Evolutionary conservation across 1,140 invertebrate genomes (phyloP).

Genomic region (Spodoptera frugiperda): DNA sequence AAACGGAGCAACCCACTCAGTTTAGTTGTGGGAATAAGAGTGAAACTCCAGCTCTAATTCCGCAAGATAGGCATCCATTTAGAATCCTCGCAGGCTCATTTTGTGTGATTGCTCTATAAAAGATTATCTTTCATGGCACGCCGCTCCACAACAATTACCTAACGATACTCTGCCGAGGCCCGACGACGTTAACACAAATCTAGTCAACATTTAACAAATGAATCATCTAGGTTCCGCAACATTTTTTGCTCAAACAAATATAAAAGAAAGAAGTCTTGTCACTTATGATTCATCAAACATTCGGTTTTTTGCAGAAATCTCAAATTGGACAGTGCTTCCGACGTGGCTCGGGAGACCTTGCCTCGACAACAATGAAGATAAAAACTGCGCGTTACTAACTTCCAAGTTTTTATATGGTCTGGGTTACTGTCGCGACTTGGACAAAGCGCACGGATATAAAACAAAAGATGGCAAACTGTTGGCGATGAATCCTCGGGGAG

Average conservation of each 20-base stretch:
- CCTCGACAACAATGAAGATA: constrained; percentile 22
- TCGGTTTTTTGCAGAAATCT: constrained; percentile 9
- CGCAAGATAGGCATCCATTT: constrained; percentile 29
- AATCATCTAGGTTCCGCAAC: constrained; percentile 26
- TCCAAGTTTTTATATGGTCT: constrained; percentile 20
- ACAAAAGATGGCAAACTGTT: constrained; percentile 15
- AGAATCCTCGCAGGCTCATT: constrained; percentile 33
- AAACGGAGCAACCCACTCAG: not conserved
- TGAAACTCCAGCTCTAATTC: constrained; percentile 11
- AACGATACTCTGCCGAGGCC: constrained; percentile 1
- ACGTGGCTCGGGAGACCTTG: constrained; percentile 22
- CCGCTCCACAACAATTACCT: constrained; percentile 29
- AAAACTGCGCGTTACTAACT: constrained; percentile 26
- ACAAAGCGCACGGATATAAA: constrained; percentile 18
- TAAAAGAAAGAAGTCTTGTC: constrained; percentile 25
- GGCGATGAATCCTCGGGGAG: constrained; percentile 18
- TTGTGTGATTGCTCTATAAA: constrained; percentile 36
- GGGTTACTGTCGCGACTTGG: constrained; percentile 6
- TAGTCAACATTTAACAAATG: constrained; percentile 19
- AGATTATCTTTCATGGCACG: constrained; percentile 30
- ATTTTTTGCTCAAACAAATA: constrained; percentile 26
- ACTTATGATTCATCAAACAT: constrained; percentile 29
- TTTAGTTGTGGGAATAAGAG: not conserved
- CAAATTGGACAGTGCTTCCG: constrained; percentile 16
- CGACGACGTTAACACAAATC: constrained; percentile 13